Base-by-base conservation (phyloP, 1,140 invertebrate genomes). In the Eurosta solidaginis region DNA sequence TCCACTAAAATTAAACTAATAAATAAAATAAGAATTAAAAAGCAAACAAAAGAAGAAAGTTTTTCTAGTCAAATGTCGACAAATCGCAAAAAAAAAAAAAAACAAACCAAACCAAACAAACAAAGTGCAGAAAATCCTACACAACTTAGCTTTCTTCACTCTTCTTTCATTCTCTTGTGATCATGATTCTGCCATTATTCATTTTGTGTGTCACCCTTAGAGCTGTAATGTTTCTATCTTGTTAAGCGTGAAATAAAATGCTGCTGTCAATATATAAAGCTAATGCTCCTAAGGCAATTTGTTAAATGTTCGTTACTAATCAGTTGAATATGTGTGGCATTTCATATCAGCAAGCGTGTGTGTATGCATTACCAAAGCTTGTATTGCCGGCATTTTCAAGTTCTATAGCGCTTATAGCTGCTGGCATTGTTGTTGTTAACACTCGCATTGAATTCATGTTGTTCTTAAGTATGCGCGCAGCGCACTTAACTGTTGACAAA, bases 401-500 rank as follows among this genome's bases (percentile, higher is more conserved):
- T 22, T 10, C 9, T 68, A 14, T 68, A n/a, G 33, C n/a, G 59
- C 33, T 42, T 36, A 7, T 20, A 63, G 33, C 59, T 63, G 52
- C 2, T 4, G 3, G 10, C 14, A 33, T 36, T 59, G 10, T 36
- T 40, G 59, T 40, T 68, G 36, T 40, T 20, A 36, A 20, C 36
- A 29, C 3, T 68, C 59, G 59, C 40, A 33, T 68, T 40, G 6
- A 20, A 68, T 17, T 9, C 54, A n/a, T 33, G 27, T 29, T 14
- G 29, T 59, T 59, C 54, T 59, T 33, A 29, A 40, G 59, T 33
- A 33, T 68, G 22, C 33, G 33, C 33, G 7, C 10, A 17, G 6
- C n/a, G 22, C 33, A 40, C 59, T 2, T 40, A 68, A 68, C 59
- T 68, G 59, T 68, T 68, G 59, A 68, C 59, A 40, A 36, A 68